Percentiles rank a stretch among this genome's conserved stretches.
Conservation (phyloP, 2,888 invertebrate genomes). For the Nephrotoma guestfalica region DNA sequence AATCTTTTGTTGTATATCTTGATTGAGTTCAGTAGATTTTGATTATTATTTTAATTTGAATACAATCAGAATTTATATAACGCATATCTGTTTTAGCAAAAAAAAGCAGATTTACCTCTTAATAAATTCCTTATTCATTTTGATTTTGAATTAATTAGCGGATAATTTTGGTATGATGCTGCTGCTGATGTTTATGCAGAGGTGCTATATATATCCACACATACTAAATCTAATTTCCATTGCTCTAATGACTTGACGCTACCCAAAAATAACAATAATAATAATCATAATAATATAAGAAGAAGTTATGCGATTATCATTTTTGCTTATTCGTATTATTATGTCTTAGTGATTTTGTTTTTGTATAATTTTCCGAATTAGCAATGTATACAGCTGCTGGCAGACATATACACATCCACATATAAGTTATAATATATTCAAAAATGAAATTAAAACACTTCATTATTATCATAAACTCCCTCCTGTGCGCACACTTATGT, state of each 20-base stretch:
- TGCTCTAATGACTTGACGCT: not conserved
- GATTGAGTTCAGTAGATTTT: not conserved
- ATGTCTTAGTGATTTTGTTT: not conserved
- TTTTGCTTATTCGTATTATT: not conserved
- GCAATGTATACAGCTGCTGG: not conserved
- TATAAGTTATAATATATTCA: not conserved
- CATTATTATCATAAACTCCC: not conserved
- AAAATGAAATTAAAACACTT: not conserved
- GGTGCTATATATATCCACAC: not conserved
- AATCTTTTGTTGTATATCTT: not conserved
- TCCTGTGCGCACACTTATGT: not conserved
- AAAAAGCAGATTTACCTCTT: not conserved
- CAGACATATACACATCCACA: not conserved
- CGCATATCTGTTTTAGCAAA: not conserved
- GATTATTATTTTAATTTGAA: not conserved
- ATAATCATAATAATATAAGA: not conserved
- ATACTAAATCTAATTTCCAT: not conserved
- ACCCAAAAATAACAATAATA: not conserved
- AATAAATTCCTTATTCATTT: not conserved
- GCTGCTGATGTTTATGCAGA: too few species aligned
- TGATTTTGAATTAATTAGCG: not conserved
- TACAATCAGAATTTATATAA: not conserved
- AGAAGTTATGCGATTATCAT: not conserved
- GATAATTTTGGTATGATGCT: not conserved
- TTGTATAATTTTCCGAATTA: not conserved